Evolutionary conservation across 1,140 invertebrate species (phyloP).

Genomic region (Caenorhabditis latens): DNA sequence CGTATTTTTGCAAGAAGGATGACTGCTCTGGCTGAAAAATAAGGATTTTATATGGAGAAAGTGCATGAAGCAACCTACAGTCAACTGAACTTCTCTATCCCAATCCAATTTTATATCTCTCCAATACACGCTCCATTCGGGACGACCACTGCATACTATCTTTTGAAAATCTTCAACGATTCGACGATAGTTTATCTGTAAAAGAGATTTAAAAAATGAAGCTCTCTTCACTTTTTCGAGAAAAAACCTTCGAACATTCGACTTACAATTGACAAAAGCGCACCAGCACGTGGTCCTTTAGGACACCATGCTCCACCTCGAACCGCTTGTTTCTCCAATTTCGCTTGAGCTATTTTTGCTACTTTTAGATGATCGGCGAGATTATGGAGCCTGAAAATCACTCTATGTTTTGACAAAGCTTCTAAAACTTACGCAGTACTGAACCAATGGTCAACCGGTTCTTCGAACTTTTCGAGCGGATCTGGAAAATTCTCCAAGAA

Average conservation of each 20-base stretch:
- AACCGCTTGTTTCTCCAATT: constrained; percentile 4
- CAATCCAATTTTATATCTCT: constrained; percentile 4
- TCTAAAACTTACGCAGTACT: not conserved
- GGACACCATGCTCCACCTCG: constrained; percentile 33
- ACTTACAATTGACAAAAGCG: constrained; percentile 13
- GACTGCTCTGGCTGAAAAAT: too few relatives aligned
- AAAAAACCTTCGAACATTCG: not conserved
- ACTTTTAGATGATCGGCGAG: not conserved
- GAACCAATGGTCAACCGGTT: not conserved
- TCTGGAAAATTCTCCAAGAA: not conserved
- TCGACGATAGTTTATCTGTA: constrained; percentile 17
- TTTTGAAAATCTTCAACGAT: constrained; percentile 31
- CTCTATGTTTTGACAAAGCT: not conserved
- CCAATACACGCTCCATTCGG: not conserved
- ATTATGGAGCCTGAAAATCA: not conserved
- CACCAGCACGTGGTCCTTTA: constrained; percentile 5
- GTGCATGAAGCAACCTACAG: not conserved
- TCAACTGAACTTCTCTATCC: not conserved
- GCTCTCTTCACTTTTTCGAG: not conserved
- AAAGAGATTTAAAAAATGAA: not conserved
- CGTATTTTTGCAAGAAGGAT: not conserved
- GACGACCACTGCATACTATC: not conserved
- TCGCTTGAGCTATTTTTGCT: not conserved
- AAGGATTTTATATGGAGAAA: too few relatives aligned
- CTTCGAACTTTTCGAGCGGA: too few relatives aligned